Base-by-base conservation (phyloP, 2,113 vertebrate genomes). In the Lipophrys pholis region DNA sequence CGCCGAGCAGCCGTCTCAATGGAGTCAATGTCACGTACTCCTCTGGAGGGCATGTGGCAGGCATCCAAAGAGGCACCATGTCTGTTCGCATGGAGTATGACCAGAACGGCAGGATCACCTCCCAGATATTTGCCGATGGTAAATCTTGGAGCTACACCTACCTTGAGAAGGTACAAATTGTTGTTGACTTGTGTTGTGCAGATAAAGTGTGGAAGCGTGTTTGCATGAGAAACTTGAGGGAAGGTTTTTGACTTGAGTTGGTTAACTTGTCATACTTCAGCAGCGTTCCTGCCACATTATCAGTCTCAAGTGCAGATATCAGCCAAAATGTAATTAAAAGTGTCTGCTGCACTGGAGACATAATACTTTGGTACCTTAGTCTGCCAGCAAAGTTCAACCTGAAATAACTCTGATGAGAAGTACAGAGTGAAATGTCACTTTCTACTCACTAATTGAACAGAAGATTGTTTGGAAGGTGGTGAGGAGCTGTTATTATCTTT, bases 121-220 rank as follows among this genome's bases (percentile, higher is more conserved):
- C 98, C 63, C 94, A 97, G 85, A 97, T 96, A 82, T 99, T 99
- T 67, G 97, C 98, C 0, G 98, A 99, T 36, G 98, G 98, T 11
- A 99, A 98, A 86, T 96, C 96, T 0, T 99, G 98, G 98, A 97
- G 92, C 88, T 99, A 99, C 93, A 99, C 97, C 0, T 99, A 99
- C 68, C 91, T 99, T 15, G 87, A 93, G 50, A 92, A 91, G 84
- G 83, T 91, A 82, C 1, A 65, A 4, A 30, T 30, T 30, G 21
- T 30, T 30, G 21, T 30, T 30, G 21, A 30, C 21, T 30, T 39
- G 42, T 38, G 51, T 14, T 61, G 7, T 17, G 30, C 49, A 52
- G 57, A 69, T 69, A 70, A 50, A 49, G 42, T 48, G 8, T 68
- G 12, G 17, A 51, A 15, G 21, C 51, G 8, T 73, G 11, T 70